phyloP scores from a whole-genome alignment of 2,113 vertebrate genomes.

The Bos javanicus region DNA sequence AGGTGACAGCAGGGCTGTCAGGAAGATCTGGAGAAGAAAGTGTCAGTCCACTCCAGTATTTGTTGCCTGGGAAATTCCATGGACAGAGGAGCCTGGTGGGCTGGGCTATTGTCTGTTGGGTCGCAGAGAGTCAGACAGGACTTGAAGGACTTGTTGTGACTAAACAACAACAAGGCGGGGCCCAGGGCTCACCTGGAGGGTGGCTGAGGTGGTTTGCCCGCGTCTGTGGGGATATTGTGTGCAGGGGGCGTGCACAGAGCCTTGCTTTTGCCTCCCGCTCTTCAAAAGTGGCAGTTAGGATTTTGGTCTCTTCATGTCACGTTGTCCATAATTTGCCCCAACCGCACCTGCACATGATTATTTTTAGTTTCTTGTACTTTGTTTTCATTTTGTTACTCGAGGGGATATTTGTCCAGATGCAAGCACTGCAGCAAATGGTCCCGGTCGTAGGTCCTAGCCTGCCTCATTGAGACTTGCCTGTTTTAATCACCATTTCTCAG shows the following conservation, averaged over 20 bases:
- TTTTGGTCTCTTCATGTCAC: background rate
- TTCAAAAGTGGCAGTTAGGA: background rate
- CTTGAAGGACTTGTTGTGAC: background rate
- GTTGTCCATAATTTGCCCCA: background rate
- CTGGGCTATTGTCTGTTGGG: background rate
- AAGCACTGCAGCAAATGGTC: background rate
- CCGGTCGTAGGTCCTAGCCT: fast-evolving
- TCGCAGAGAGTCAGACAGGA: background rate
- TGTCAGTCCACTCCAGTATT: background rate
- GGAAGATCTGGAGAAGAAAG: background rate
- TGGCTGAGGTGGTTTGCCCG: background rate
- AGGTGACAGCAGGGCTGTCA: background rate
- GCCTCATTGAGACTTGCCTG: background rate
- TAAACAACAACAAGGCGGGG: background rate
- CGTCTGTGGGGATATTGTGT: background rate
- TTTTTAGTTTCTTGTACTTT: background rate
- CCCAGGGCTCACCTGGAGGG: background rate
- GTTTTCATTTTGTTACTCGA: background rate
- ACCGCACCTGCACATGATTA: background rate
- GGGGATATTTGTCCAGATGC: background rate
- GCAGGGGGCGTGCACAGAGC: background rate
- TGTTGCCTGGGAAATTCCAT: background rate
- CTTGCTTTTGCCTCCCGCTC: background rate
- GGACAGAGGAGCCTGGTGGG: background rate
- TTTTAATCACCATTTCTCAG: background rate